These are phyloP conservation scores for Pyralis farinalis DNA, from an alignment of 2,888 invertebrate species.

Conservation along the genomic window DNA sequence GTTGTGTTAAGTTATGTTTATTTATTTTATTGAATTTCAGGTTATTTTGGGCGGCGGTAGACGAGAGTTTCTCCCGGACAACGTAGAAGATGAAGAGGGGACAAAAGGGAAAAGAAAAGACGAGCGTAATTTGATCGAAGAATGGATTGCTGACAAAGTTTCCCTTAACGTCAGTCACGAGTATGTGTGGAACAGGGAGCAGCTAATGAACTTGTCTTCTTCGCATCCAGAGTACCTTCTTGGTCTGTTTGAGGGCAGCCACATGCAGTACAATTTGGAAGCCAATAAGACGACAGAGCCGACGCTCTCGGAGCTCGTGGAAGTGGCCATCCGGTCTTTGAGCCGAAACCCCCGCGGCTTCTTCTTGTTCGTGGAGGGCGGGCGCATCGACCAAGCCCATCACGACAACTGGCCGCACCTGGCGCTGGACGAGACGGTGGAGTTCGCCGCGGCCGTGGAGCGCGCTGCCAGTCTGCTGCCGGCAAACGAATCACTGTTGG, in stretches of 20 bases:
- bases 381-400: conserved; percentile 85
- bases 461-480: conserved; percentile 59
- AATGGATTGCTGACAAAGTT: conserved; percentile 81
- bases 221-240: conserved; percentile 82
- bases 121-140: conserved; percentile 83
- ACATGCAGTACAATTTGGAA: conserved; percentile 85
- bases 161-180: conserved; percentile 45
- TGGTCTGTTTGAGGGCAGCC: conserved; percentile 83
- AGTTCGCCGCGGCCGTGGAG: conserved; percentile 79
- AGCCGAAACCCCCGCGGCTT: conserved; percentile 84
- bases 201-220: conserved; percentile 58
- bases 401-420: conserved; percentile 78
- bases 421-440: conserved; percentile 18
- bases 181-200: conserved; percentile 82
- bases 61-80: conserved; percentile 82
- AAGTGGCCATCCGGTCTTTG: conserved; percentile 80
- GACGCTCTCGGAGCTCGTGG: conserved; percentile 86
- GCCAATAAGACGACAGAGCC: conserved; percentile 53
- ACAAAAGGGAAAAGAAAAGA: conserved; percentile 74
- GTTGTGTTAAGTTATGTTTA: too few relatives aligned
- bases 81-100: conserved; percentile 74
- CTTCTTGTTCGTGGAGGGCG: conserved; percentile 89
- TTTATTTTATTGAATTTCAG: too few relatives aligned
- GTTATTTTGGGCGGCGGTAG: conserved; percentile 89
- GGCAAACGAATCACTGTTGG: conserved; percentile 84